Conservation (phyloP, 2,888 invertebrate species). For the Agonopterix alstromeriana region DNA sequence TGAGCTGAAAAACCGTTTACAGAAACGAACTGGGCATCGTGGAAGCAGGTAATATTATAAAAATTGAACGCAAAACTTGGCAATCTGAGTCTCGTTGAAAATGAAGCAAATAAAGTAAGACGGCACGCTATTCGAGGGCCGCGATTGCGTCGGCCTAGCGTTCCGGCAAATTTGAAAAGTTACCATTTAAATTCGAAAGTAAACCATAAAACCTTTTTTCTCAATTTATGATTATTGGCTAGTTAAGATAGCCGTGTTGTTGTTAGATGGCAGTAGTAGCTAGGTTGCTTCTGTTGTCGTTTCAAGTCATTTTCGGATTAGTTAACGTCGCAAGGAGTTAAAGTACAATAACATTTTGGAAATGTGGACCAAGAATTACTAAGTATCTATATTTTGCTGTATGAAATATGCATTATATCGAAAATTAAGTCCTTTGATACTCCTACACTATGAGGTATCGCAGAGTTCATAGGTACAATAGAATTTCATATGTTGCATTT, state of each 20-base stretch:
- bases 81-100: conserved; percentile 52
- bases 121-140: conserved; percentile 30
- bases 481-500: background rate
- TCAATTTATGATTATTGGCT: background rate
- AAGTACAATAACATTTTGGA: too few relatives aligned
- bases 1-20: conserved; percentile 29
- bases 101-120: conserved; percentile 56
- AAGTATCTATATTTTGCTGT: too few relatives aligned
- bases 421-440: too few relatives aligned
- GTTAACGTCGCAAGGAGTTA: too few relatives aligned
- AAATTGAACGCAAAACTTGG: conserved; percentile 55
- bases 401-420: too few relatives aligned
- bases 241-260: too few relatives aligned
- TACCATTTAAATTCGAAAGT: conserved; percentile 31
- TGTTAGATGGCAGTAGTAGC: too few relatives aligned
- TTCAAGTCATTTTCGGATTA: too few relatives aligned
- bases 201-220: conserved; percentile 17
- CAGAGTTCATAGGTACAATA: too few relatives aligned
- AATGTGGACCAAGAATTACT: too few relatives aligned
- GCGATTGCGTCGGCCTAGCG: conserved; percentile 46
- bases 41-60: conserved; percentile 40
- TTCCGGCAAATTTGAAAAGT: conserved; percentile 42
- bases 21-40: conserved; percentile 29
- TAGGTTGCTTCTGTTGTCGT: too few relatives aligned
- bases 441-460: too few relatives aligned